Evolutionary conservation across 2,888 invertebrate genomes (phyloP).

Genomic region (Itoplectis maculator): DNA sequence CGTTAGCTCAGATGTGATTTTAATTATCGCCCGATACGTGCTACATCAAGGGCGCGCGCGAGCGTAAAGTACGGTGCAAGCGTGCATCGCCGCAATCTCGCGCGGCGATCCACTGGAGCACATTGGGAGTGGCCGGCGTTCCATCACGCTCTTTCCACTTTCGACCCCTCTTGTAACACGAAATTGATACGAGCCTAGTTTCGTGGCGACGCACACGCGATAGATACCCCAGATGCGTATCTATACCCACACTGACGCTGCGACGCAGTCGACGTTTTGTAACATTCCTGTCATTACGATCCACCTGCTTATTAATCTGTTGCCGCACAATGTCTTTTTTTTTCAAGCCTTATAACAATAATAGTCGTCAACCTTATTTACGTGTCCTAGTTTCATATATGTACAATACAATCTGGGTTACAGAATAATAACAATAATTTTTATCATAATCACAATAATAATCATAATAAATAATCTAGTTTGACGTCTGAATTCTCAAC

Average conservation of each 20-base stretch:
- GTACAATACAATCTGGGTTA: too few relatives aligned
- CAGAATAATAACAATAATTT: too few relatives aligned
- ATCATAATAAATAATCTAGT: neutral
- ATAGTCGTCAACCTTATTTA: too few relatives aligned
- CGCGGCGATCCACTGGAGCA: conserved; percentile 8
- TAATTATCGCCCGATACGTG: conserved; percentile 27
- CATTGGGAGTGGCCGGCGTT: conserved; percentile 38
- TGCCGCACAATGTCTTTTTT: neutral
- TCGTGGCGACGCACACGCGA: conserved; percentile 13
- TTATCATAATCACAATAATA: neutral
- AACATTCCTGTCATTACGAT: neutral
- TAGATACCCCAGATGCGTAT: conserved; percentile 2
- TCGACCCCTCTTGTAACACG: neutral
- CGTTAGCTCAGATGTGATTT: conserved; percentile 35
- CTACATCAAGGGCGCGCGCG: conserved; percentile 28
- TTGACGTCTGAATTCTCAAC: too few relatives aligned
- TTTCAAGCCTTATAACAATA: neutral
- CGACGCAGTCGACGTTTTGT: neutral
- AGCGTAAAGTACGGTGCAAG: conserved; percentile 2
- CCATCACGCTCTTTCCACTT: conserved; percentile 17
- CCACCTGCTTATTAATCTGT: conserved; percentile 4
- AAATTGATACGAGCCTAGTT: conserved; percentile 38
- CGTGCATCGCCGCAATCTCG: conserved; percentile 14
- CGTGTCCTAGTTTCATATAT: too few relatives aligned
- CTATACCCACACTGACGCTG: neutral